Percentiles rank a stretch among this genome's conserved stretches.
Conservation (phyloP, 1,140 invertebrate genomes). For the Aplysia californica region DNA sequence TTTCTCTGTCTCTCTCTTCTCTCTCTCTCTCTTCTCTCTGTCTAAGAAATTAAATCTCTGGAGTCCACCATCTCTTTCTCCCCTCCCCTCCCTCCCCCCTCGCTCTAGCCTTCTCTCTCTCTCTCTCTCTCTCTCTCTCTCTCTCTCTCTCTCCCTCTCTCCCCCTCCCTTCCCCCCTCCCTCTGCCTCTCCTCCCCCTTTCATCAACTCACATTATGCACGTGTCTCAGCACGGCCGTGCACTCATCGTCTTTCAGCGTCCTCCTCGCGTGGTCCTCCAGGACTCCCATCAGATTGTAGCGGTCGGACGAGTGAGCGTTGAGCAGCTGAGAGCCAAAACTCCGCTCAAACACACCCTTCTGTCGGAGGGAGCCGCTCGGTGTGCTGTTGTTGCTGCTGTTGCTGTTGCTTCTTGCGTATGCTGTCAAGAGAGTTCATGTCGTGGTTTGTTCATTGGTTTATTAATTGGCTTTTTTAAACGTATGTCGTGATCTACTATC, state of each 20-base stretch:
- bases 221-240: constrained; percentile 38
- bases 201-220: constrained; percentile 40
- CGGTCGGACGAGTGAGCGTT: constrained; percentile 26
- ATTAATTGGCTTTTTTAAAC: no score
- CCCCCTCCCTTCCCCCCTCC: background rate
- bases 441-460: no score
- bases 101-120: background rate
- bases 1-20: background rate
- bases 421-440: no score
- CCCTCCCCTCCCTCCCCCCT: background rate
- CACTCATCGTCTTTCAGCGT: constrained; percentile 42
- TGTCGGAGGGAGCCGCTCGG: constrained; percentile 18
- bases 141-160: background rate
- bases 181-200: no score
- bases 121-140: background rate
- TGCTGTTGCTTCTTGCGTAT: no score
- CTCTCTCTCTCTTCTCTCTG: no score
- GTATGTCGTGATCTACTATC: no score
- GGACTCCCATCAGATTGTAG: constrained; percentile 35
- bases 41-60: background rate
- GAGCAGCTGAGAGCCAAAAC: constrained; percentile 39
- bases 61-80: no score
- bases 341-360: constrained; percentile 36
- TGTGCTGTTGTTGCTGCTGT: background rate
- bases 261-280: constrained; percentile 40